Base-by-base conservation (phyloP, 2,888 invertebrate species). In the Melipona beecheii region DNA sequence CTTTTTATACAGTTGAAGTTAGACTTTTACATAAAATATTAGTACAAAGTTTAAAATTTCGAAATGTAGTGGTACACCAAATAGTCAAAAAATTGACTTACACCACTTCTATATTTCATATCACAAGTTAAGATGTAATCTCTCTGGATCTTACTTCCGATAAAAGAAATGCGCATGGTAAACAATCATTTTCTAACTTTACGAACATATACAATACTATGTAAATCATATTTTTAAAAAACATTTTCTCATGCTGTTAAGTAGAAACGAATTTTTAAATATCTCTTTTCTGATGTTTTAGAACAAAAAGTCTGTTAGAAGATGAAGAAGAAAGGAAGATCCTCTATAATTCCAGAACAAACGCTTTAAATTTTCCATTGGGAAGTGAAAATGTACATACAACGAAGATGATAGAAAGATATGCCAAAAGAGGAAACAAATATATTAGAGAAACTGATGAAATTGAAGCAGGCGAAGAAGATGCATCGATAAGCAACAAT, bases 231-330 rank as follows among this genome's bases (percentile, higher is more conserved):
- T 56, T 56, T 56, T 56, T n/a, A 13, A n/a, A 56, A 56, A 56
- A 13, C 4, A 56, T 43, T 43, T 43, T 9, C 9, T 43, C 9
- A 56, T n/a, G n/a, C 4, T 56, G n/a, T 56, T 54, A 56, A 11
- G n/a, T 56, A 11, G 11, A 56, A 56, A 56, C 11, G 21, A 13
- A 13, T 56, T 21, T n/a, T n/a, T n/a, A 56, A 4, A n/a, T 56
- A n/a, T 56, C 13, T 56, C n/a, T 56, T 56, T 56, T 13, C 13
- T 56, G 4, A 56, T n/a, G 70, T 83, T 83, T 74, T 52, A 83
- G 83, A 5, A 15, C 15, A 52, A 76, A 64, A 27, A 54, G n/a
- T 4, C 27, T 31, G 21, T 0, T 31, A 65, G 31, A 75, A 62
- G 9, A 50, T 21, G 43, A 65, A 13, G 17, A 9, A 21, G 9